Evolutionary conservation across 2,797 vertebrate species (phyloP).

Genomic region (Caiman crocodilus): DNA sequence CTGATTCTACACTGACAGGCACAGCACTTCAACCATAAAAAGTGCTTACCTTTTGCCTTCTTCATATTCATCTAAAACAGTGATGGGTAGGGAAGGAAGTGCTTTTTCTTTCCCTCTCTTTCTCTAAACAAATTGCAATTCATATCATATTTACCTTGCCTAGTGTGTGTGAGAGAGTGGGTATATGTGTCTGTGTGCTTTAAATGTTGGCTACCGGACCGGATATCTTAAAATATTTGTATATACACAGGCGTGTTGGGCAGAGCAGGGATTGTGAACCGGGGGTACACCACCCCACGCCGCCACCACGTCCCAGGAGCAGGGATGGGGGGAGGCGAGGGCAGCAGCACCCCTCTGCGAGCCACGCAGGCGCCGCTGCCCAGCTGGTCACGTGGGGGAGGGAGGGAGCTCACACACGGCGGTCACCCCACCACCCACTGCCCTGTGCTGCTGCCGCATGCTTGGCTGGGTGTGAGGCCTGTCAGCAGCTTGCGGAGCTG

Average conservation of each 20-base stretch:
- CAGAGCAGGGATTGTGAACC: too few relatives aligned
- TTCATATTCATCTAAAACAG: background rate
- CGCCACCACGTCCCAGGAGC: too few relatives aligned
- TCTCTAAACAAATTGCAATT: background rate
- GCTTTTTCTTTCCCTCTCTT: background rate
- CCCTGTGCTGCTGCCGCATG: too few relatives aligned
- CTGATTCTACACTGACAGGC: background rate
- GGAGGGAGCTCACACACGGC: too few relatives aligned
- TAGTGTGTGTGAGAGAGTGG: background rate
- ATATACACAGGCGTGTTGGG: background rate
- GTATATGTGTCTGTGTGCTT: background rate
- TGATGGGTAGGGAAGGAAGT: background rate
- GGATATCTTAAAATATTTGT: background rate
- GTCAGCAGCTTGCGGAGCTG: too few relatives aligned
- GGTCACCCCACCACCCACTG: too few relatives aligned
- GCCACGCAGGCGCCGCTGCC: too few relatives aligned
- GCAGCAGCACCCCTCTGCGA: too few relatives aligned
- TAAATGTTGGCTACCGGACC: background rate
- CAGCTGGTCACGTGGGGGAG: too few relatives aligned
- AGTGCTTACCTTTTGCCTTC: background rate
- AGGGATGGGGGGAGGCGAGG: too few relatives aligned
- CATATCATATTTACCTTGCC: fast-evolving
- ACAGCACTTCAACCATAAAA: background rate
- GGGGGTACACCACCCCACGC: too few relatives aligned
- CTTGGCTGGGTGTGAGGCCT: too few relatives aligned